Conservation (phyloP, 2,113 vertebrate species). For the Callocephalon fimbriatum region DNA sequence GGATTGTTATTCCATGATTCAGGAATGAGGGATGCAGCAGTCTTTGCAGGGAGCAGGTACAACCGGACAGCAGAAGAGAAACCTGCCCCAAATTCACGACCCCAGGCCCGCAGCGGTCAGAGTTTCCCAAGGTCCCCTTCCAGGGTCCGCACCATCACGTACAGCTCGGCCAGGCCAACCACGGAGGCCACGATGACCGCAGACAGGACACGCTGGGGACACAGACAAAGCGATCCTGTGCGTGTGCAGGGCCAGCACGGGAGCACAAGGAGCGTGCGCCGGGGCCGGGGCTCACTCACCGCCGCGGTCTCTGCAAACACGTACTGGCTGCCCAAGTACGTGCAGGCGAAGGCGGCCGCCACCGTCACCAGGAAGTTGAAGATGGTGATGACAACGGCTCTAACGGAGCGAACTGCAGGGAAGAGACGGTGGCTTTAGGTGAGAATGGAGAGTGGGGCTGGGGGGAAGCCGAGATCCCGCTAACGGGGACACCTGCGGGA, state of each 20-base stretch:
- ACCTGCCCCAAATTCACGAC: neutral
- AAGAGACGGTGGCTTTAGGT: fast-evolving
- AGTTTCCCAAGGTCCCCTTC: constrained; percentile 93
- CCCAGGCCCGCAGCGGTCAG: constrained; percentile 34
- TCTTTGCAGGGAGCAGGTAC: neutral
- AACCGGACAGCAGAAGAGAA: neutral
- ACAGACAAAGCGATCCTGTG: neutral
- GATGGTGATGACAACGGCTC: constrained; percentile 87
- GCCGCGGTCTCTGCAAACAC: constrained; percentile 87
- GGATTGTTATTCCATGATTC: neutral
- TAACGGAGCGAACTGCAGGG: constrained; percentile 86
- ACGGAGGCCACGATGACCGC: constrained; percentile 92
- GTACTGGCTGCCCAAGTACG: constrained; percentile 94
- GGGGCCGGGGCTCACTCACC: constrained; percentile 74
- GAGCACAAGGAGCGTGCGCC: neutral
- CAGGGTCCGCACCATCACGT: constrained; percentile 91
- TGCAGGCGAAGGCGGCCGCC: constrained; percentile 88
- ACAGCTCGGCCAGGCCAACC: constrained; percentile 95
- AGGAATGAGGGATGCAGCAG: neutral
- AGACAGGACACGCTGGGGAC: constrained; percentile 83
- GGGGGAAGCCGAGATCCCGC: neutral
- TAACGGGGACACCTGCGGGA: fast-evolving
- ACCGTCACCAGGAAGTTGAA: constrained; percentile 96
- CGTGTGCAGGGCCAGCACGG: neutral
- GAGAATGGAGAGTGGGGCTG: neutral